Evolutionary conservation across 2,797 vertebrate genomes (phyloP).

Genomic region (Acanthiza pusilla): DNA sequence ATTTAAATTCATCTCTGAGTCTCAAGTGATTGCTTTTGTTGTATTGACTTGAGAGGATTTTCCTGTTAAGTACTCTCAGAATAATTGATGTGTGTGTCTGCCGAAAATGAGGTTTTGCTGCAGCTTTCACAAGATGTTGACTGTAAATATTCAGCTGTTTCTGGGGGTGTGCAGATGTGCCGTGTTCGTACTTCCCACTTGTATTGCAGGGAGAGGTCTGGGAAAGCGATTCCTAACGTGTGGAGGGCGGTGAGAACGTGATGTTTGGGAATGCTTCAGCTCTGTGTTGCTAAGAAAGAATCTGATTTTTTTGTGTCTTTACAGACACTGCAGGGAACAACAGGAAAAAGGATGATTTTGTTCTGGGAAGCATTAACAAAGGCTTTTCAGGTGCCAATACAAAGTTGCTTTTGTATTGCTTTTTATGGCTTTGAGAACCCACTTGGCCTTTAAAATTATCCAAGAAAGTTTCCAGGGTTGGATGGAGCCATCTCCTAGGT

Average conservation of each 20-base stretch:
- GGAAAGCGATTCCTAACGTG: fast-evolving
- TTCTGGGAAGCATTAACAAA: constrained; percentile 11
- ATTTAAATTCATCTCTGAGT: not conserved
- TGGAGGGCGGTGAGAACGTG: fast-evolving
- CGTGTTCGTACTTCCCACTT: fast-evolving
- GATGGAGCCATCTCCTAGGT: not conserved
- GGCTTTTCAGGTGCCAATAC: not conserved
- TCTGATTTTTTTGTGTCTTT: not conserved
- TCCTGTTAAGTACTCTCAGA: not conserved
- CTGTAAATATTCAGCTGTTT: constrained; percentile 10
- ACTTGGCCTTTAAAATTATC: not conserved
- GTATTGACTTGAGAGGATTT: constrained; percentile 35
- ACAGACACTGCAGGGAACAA: not conserved
- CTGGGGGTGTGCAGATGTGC: not conserved
- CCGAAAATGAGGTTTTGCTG: constrained; percentile 4
- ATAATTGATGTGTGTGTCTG: constrained; percentile 10
- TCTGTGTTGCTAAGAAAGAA: not conserved
- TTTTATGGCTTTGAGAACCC: not conserved
- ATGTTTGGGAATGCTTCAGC: not conserved
- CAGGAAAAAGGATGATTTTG: not conserved
- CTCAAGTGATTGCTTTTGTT: constrained; percentile 46
- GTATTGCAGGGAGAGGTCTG: not conserved
- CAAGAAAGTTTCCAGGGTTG: not conserved
- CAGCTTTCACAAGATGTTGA: constrained; percentile 16
- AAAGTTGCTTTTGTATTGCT: not conserved